Evolutionary conservation across 2,888 invertebrate genomes (phyloP).

Genomic region (Perdita meconis): DNA sequence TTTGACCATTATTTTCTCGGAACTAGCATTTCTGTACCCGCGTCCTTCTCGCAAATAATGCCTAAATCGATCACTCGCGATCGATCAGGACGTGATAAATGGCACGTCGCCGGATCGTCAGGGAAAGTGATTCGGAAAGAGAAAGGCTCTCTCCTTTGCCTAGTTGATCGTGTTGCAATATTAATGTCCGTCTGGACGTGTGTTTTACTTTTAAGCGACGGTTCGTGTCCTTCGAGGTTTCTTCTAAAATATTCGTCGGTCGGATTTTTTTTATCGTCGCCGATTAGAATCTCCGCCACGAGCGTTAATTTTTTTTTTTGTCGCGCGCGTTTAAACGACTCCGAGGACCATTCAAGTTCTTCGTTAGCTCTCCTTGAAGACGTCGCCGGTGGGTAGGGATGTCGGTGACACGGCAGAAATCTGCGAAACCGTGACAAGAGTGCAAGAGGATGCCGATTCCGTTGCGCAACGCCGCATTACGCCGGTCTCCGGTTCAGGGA

Average conservation of each 20-base stretch:
- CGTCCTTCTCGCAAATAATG: too few species aligned
- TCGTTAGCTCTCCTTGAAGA: not conserved
- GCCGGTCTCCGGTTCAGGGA: too few species aligned
- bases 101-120: slow-evolving; percentile 14
- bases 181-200: slow-evolving; percentile 32
- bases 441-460: slow-evolving; percentile 2
- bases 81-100: slow-evolving; percentile 17
- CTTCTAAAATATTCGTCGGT: not conserved
- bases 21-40: too few species aligned
- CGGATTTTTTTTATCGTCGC: not conserved
- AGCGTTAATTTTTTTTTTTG: not conserved
- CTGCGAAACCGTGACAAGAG: slow-evolving; percentile 3
- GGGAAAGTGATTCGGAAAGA: slow-evolving; percentile 79
- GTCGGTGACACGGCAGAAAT: not conserved
- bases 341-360: not conserved
- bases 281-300: not conserved
- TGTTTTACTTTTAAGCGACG: not conserved
- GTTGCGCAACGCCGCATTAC: slow-evolving; percentile 4
- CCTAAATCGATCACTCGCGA: slow-evolving; percentile 5
- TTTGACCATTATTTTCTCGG: too few species aligned
- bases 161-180: slow-evolving; percentile 59
- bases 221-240: not conserved
- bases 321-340: too few species aligned
- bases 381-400: not conserved
- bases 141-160: slow-evolving; percentile 74